phyloP scores from a whole-genome alignment of 2,113 vertebrate species.

The Chascanopsetta lugubris region DNA sequence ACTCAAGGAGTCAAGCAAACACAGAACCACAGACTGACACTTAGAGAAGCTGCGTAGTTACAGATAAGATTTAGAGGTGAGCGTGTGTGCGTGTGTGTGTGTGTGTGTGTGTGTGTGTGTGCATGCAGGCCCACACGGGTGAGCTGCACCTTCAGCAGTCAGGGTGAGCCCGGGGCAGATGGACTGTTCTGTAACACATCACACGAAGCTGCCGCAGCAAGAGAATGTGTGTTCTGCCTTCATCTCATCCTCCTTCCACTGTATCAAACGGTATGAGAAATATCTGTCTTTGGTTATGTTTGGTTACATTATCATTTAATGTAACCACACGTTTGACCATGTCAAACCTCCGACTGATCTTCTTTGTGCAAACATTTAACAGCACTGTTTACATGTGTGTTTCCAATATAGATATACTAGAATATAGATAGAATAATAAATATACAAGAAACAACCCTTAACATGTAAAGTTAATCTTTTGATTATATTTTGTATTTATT shows the following conservation, averaged over 20 bases:
- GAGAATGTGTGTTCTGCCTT: slow-evolving; percentile 11
- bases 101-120: not conserved
- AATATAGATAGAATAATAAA: no score
- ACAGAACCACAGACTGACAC: slow-evolving; percentile 41
- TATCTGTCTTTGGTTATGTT: no score
- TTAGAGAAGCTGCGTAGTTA: slow-evolving; percentile 26
- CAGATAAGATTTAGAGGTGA: slow-evolving; percentile 59
- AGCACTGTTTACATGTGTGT: no score
- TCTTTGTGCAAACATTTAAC: no score
- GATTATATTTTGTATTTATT: no score
- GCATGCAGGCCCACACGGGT: not conserved
- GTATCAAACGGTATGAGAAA: no score
- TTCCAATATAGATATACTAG: no score
- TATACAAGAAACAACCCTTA: no score
- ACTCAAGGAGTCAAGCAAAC: slow-evolving; percentile 37
- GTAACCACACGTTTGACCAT: no score
- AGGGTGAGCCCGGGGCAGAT: slow-evolving; percentile 43
- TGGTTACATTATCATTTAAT: no score
- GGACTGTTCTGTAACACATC: slow-evolving; percentile 30
- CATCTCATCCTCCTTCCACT: not conserved
- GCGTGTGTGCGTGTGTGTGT: not conserved
- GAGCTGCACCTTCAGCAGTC: slow-evolving; percentile 32
- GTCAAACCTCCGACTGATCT: no score
- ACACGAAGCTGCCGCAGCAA: slow-evolving; percentile 44
- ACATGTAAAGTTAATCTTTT: no score